phyloP scores from a whole-genome alignment of 2,888 invertebrate genomes.

The Brenthis daphne region DNA sequence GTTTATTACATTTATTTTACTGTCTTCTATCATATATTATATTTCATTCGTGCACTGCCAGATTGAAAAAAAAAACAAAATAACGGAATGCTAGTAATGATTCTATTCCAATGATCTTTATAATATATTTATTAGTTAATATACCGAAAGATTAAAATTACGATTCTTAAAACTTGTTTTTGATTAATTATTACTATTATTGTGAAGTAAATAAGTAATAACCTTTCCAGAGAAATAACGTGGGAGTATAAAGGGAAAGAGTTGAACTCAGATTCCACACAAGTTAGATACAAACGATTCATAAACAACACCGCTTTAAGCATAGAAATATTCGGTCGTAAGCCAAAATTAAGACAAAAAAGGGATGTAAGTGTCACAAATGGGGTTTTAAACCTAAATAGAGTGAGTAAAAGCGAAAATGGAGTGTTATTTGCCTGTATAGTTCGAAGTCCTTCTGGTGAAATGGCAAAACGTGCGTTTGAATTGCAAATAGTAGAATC shows the following conservation, averaged over 20 bases:
- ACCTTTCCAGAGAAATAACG: slow-evolving; percentile 68
- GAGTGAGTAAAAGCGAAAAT: slow-evolving; percentile 85
- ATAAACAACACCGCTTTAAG: slow-evolving; percentile 57
- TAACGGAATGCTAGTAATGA: too few relatives aligned
- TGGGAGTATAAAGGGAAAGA: slow-evolving; percentile 78
- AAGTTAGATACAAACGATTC: slow-evolving; percentile 63
- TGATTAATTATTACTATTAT: not conserved
- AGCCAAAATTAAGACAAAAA: slow-evolving; percentile 74
- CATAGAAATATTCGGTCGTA: slow-evolving; percentile 74
- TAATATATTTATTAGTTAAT: too few relatives aligned
- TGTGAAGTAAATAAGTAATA: not conserved
- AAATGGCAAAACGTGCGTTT: slow-evolving; percentile 87
- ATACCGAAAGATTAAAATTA: too few relatives aligned
- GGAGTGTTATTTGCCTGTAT: slow-evolving; percentile 90
- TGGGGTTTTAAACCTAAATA: slow-evolving; percentile 83
- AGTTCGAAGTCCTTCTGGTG: slow-evolving; percentile 88
- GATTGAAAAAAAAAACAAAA: too few relatives aligned
- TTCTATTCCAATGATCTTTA: too few relatives aligned
- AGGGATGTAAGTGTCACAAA: slow-evolving; percentile 58
- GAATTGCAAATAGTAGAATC: slow-evolving; percentile 88
- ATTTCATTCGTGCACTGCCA: too few relatives aligned
- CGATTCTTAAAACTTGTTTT: not conserved
- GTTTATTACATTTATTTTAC: too few relatives aligned
- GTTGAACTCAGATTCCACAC: slow-evolving; percentile 60
- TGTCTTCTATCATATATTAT: too few relatives aligned